Evolutionary conservation across 53 echinoderm and acorn worm genomes (phyloP).

Genomic region (Hippasteria phrygiana): DNA sequence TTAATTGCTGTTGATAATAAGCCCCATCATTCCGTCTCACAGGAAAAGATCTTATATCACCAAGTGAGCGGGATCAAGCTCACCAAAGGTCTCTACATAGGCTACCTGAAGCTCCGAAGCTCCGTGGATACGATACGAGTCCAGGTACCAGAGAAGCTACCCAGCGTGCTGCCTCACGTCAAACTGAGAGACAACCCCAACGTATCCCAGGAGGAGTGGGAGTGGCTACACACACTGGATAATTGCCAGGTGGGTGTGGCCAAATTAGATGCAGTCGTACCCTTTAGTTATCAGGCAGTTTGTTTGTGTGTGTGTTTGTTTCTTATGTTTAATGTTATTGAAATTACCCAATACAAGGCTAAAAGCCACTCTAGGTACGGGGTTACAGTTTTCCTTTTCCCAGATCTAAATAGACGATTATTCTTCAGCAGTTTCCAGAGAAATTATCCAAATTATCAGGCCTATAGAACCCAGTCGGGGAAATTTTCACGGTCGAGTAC

Average conservation of each 20-base stretch:
- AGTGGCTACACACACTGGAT: slow-evolving; percentile 94
- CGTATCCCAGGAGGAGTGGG: slow-evolving; percentile 97
- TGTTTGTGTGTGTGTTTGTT: too few relatives aligned
- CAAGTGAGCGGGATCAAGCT: slow-evolving; percentile 83
- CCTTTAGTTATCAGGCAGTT: neutral
- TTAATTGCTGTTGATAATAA: neutral
- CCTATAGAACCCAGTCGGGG: too few relatives aligned
- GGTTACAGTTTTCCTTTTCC: too few relatives aligned
- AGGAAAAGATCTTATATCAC: slow-evolving; percentile 98
- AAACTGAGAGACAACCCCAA: slow-evolving; percentile 96
- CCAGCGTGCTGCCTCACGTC: slow-evolving; percentile 93
- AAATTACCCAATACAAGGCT: too few relatives aligned
- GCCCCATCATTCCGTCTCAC: neutral
- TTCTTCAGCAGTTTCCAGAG: too few relatives aligned
- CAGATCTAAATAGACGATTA: too few relatives aligned
- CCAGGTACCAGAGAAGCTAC: slow-evolving; percentile 92
- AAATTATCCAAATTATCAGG: too few relatives aligned
- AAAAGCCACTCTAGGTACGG: too few relatives aligned
- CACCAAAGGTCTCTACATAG: slow-evolving; percentile 88
- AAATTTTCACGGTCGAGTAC: too few relatives aligned
- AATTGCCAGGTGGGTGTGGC: slow-evolving; percentile 85
- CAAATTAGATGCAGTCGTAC: neutral
- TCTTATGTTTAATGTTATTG: too few relatives aligned
- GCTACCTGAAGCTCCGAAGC: slow-evolving; percentile 93
- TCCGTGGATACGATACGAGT: slow-evolving; percentile 96